Percentiles rank a stretch among this genome's conserved stretches.
phyloP scores from a whole-genome alignment of 2,888 invertebrate species.

The Bibio marci region DNA sequence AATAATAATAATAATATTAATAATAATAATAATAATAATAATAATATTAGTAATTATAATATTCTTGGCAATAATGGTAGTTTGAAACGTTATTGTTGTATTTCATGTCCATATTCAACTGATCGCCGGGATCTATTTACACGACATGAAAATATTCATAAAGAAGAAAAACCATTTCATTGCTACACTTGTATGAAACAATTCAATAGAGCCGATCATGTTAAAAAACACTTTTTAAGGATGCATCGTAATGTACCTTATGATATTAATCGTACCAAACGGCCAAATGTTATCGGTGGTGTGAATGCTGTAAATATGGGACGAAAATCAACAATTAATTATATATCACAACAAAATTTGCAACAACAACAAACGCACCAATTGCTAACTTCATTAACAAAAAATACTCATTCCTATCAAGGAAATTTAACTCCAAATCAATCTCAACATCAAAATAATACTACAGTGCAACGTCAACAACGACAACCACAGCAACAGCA shows the following conservation, averaged over 20 bases:
- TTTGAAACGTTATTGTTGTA: conserved; percentile 67
- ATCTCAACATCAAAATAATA: conserved; percentile 9
- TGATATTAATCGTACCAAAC: conserved; percentile 64
- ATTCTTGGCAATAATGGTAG: neutral
- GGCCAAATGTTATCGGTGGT: conserved; percentile 25
- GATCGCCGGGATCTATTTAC: conserved; percentile 81
- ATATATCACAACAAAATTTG: conserved; percentile 16
- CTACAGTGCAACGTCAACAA: conserved; percentile 20
- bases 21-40: conserved; percentile 10
- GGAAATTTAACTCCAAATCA: conserved; percentile 5
- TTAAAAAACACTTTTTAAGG: conserved; percentile 81
- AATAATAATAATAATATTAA: conserved; percentile 12
- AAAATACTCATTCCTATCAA: conserved; percentile 13
- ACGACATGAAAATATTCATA: conserved; percentile 83
- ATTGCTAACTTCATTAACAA: conserved; percentile 34
- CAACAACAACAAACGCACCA: conserved; percentile 26
- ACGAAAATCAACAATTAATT: conserved; percentile 4
- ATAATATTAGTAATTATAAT: conserved; percentile 9
- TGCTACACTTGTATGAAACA: conserved; percentile 86
- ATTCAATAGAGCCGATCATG: conserved; percentile 86
- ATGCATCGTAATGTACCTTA: conserved; percentile 85
- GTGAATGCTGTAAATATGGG: no score
- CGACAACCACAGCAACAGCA: conserved; percentile 19
- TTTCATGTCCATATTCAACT: conserved; percentile 78
- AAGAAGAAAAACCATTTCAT: conserved; percentile 85